Conservation (phyloP, 2,888 invertebrate species). For the Stenodema calcarata region DNA sequence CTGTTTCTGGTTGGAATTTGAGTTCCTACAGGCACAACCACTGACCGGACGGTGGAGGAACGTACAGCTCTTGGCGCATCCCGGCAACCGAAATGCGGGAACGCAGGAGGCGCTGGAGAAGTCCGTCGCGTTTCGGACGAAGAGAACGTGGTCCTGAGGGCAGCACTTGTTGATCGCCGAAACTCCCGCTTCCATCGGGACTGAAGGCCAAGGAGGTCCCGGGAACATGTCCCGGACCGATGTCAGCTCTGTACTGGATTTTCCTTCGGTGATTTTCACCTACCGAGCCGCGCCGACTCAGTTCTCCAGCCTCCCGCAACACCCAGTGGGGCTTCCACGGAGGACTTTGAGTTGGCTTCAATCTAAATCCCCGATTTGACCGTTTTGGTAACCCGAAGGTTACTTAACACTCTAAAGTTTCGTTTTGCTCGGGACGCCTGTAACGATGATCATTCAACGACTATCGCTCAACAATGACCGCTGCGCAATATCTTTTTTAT, state of each 20-base stretch:
- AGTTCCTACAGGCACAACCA: neutral
- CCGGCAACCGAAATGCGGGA: neutral
- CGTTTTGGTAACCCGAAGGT: too few relatives aligned
- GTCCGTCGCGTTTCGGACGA: neutral
- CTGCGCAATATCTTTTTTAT: too few relatives aligned
- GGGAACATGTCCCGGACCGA: neutral
- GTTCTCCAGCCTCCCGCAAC: neutral
- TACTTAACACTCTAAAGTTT: too few relatives aligned
- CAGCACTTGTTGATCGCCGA: constrained; percentile 32
- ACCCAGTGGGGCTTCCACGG: too few relatives aligned
- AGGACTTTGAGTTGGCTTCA: too few relatives aligned
- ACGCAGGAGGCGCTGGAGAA: constrained; percentile 22
- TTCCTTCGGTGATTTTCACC: neutral
- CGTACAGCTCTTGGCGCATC: neutral
- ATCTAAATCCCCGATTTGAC: too few relatives aligned
- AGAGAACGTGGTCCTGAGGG: neutral
- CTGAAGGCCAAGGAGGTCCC: neutral
- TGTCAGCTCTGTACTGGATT: neutral
- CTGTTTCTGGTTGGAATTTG: too few relatives aligned
- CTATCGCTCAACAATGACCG: too few relatives aligned
- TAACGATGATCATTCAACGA: too few relatives aligned
- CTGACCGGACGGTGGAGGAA: constrained; percentile 40
- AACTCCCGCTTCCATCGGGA: neutral
- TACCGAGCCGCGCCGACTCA: neutral
- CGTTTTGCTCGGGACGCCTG: too few relatives aligned